Base-by-base conservation (phyloP, 2,888 invertebrate genomes). In the Formica aserva region DNA sequence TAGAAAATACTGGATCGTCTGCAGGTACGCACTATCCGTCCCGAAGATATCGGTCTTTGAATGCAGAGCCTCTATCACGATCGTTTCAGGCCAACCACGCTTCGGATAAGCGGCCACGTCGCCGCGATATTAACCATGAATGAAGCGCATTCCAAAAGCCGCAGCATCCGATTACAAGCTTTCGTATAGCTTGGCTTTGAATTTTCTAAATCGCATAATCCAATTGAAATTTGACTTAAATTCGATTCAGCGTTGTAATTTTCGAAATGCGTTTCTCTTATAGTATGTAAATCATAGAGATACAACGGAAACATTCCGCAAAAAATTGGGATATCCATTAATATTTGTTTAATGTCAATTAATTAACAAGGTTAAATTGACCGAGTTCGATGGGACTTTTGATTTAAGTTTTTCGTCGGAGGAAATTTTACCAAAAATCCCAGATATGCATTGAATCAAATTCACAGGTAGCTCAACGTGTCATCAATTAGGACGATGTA, bases 1-100 rank as follows among this genome's bases (percentile, higher is more conserved):
- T 85, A 69, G 87, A 85, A 89, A 87, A 88, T 84, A 88, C 83
- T 88, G 84, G 88, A 85, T 83, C 89, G 88, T 69, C 77, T 38
- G 72, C 82, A 82, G 77, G 72, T 76, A 85, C 87, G 77, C 83
- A 78, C 78, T 52, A 74, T 69, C 71, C 72, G 74, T 71, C 41
- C 67, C 65, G 65, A 77, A 74, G 87, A 87, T 84, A 82, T 83
- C 63, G 84, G 76, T 29, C 83, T 63, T 72, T 67, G 26, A 78
- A 69, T 22, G 60, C 67, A 9, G n/a, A 48, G 29, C 22, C 57
- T 60, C 78, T 72, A 78, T 72, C 78, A 35, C 78, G 74, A 78
- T 78, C 78, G 74, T 72, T 72, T 60, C 78, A 45, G 9, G 18
- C 60, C 32, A 52, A 18, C 71, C 41, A 22, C 32, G 41, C 71